Evolutionary conservation across 2,113 vertebrate species (phyloP).

Genomic region (Zingel zingel): DNA sequence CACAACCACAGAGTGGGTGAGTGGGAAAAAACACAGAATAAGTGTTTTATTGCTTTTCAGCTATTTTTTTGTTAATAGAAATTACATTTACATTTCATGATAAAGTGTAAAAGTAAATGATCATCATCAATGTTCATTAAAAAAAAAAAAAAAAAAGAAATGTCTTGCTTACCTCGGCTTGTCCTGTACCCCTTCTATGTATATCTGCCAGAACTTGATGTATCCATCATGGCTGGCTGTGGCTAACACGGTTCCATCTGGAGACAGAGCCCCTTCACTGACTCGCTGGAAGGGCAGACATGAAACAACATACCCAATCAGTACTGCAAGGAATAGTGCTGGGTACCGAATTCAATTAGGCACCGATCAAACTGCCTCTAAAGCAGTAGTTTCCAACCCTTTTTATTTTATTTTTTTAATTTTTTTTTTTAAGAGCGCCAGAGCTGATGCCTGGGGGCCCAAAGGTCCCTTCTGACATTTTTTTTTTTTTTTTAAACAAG

Average conservation of each 20-base stretch:
- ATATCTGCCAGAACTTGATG: slow-evolving; percentile 99
- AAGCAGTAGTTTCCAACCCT: no score
- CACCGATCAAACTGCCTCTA: no score
- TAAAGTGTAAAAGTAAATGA: background rate
- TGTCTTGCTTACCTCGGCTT: slow-evolving; percentile 89
- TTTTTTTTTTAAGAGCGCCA: no score
- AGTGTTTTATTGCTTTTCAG: background rate
- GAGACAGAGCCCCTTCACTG: slow-evolving; percentile 96
- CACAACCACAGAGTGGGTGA: background rate
- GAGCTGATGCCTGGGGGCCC: no score
- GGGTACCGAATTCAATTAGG: no score
- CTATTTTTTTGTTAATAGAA: background rate
- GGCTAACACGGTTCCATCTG: slow-evolving; percentile 96
- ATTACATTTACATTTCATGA: background rate
- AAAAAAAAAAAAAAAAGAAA: background rate
- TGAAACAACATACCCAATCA: slow-evolving; percentile 1
- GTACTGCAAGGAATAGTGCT: background rate
- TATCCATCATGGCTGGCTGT: slow-evolving; percentile 97
- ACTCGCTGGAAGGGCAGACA: slow-evolving; percentile 84
- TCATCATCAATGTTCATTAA: background rate
- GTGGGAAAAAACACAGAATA: background rate
- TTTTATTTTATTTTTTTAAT: no score
- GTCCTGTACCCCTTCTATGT: slow-evolving; percentile 95
- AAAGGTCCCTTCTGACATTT: no score
- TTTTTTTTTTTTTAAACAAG: no score